Evolutionary conservation across 2,113 vertebrate species (phyloP), one percentile per base, ranked within the genome.

Genomic region (Phoenicopterus ruber): DNA sequence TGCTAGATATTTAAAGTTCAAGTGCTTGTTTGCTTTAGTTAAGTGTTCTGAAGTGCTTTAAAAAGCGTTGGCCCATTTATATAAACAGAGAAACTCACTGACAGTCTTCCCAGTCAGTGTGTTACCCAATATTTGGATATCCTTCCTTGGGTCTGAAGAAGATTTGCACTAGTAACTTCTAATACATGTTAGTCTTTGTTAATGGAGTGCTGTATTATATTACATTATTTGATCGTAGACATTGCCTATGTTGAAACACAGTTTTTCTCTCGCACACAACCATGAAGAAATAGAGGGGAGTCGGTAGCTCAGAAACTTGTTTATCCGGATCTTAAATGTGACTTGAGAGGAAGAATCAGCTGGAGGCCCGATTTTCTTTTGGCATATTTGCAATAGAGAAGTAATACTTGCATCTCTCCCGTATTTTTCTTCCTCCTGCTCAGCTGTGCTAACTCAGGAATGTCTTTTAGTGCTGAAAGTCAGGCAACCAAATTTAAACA

Each of bases 1-100:
- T 97, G 93, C 92, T 97, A 95, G 95, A 85, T 98, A 97, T 97
- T 97, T 97, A 92, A 98, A 98, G 98, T 98, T 98, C 97, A 98
- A 98, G 98, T 97, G 95, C 97, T 97, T 98, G 95, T 97, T 98
- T 98, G 97, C 96, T 97, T 97, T 97, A 89, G 96, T 97, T 97
- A 98, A 98, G 98, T 97, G 96, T 83, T 95, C 94, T 98, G 94
- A 97, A 98, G 97, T 97, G 95, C 94, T 97, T 97, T 94, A 92
- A 91, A 93, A 97, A 94, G 72, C 78, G 93, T 46, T 90, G 96
- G 93, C 77, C 97, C 82, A 7, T 97, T 98, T 97, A 92, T 98
- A 97, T 98, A 97, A 98, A 97, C 97, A 96, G 85, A 95, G 96
- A 95, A 97, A 97, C 76, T 86, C 69, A 38, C 81, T 90, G 95